Conservation (phyloP, 1,140 invertebrate species). For the Ceratina japonica region DNA sequence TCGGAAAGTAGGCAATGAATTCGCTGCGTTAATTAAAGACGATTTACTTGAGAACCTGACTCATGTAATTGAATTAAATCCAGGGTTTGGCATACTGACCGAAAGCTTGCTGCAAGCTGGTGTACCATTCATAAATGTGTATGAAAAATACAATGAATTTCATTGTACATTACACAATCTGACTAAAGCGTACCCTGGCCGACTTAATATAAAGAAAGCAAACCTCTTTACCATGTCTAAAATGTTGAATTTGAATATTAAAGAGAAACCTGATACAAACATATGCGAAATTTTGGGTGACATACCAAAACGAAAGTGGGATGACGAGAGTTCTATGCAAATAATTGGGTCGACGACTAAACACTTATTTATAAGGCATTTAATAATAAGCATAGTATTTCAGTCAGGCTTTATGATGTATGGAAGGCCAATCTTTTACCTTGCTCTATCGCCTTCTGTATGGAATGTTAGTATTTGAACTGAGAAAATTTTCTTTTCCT, state of each 20-base stretch:
- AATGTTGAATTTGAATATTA: background rate
- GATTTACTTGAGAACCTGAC: constrained; percentile 52
- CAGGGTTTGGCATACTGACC: constrained; percentile 69
- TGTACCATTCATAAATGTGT: constrained; percentile 60
- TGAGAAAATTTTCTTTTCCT: background rate
- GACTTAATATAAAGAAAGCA: constrained; percentile 28
- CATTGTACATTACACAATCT: constrained; percentile 19
- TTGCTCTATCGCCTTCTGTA: constrained; percentile 49
- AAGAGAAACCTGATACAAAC: too few relatives aligned
- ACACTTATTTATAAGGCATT: constrained; percentile 31
- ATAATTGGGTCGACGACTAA: constrained; percentile 51
- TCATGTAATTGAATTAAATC: constrained; percentile 66
- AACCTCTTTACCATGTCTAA: constrained; percentile 44
- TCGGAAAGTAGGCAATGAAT: constrained; percentile 32
- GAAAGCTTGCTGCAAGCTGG: constrained; percentile 61
- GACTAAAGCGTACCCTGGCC: constrained; percentile 31
- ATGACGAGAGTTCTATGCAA: constrained; percentile 53
- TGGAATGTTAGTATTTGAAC: constrained; percentile 60
- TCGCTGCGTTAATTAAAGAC: constrained; percentile 55
- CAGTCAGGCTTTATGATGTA: constrained; percentile 47
- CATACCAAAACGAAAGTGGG: constrained; percentile 50
- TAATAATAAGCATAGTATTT: constrained; percentile 52
- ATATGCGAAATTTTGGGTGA: constrained; percentile 36
- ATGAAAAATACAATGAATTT: constrained; percentile 52
- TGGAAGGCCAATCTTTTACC: constrained; percentile 62